Conservation (phyloP, 2,113 vertebrate species). For the Callipepla californica region DNA sequence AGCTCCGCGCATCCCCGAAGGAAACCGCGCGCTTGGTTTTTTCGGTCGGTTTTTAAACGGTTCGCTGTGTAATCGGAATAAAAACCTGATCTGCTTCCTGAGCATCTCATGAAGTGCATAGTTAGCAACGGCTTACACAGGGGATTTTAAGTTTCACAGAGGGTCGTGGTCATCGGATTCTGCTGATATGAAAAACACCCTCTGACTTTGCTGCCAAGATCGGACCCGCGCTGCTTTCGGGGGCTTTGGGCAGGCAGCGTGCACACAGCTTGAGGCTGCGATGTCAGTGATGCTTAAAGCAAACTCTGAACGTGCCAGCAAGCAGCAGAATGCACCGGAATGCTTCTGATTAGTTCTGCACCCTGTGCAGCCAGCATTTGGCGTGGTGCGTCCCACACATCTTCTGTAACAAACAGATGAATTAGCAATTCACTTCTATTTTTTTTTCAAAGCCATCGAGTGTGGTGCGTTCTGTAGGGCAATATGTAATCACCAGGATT, state of each 20-base stretch:
- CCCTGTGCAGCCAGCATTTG: neutral
- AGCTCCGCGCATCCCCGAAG: neutral
- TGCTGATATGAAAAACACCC: neutral
- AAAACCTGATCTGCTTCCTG: neutral
- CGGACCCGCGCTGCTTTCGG: too few species aligned
- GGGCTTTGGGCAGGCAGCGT: neutral
- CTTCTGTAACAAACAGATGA: neutral
- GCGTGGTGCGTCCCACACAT: rapidly evolving
- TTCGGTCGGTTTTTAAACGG: neutral
- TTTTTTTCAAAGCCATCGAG: neutral
- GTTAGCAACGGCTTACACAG: neutral
- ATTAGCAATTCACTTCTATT: neutral
- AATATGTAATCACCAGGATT: neutral
- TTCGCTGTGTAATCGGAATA: neutral
- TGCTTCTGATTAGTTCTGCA: neutral
- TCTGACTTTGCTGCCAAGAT: neutral
- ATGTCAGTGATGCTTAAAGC: neutral
- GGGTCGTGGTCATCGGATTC: neutral
- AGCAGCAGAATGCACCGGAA: neutral
- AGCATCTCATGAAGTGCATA: neutral
- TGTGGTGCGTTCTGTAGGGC: neutral
- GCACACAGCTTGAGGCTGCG: neutral
- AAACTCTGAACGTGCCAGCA: neutral
- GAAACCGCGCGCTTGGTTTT: neutral
- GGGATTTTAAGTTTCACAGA: neutral